These are phyloP conservation scores for Synergus japonicus DNA, from an alignment of 2,888 invertebrate genomes.

Conservation along the genomic window DNA sequence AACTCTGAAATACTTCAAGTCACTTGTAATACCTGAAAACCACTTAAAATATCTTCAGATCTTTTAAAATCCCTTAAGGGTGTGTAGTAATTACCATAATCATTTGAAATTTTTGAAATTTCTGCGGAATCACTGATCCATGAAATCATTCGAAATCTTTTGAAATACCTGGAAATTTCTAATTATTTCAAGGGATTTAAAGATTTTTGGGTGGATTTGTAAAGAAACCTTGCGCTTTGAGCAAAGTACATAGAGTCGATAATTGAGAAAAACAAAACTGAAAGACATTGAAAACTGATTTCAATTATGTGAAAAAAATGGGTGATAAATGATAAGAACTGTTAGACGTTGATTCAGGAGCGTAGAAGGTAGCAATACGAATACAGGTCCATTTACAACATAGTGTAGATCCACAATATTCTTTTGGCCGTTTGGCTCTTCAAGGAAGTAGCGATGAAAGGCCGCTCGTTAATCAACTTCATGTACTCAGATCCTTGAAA, in stretches of 20 bases:
- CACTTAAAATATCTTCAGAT: too few species aligned
- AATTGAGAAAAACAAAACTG: not conserved
- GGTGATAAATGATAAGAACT: conserved; percentile 31
- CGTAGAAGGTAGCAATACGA: not conserved
- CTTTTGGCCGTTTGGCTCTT: conserved; percentile 31
- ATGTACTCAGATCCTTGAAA: conserved; percentile 16
- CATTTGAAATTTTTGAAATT: too few species aligned
- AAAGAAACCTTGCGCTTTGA: too few species aligned
- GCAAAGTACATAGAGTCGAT: not conserved
- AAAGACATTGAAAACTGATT: not conserved
- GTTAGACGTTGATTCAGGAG: not conserved
- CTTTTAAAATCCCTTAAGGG: too few species aligned
- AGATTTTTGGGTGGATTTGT: too few species aligned
- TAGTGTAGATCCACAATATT: conserved; percentile 12
- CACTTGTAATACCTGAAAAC: too few species aligned
- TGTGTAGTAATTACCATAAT: too few species aligned
- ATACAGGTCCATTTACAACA: conserved; percentile 18
- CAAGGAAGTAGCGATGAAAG: conserved; percentile 17
- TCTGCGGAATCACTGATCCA: too few species aligned
- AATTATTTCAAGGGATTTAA: too few species aligned
- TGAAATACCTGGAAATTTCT: not conserved
- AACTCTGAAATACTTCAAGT: too few species aligned
- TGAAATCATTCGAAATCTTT: not conserved
- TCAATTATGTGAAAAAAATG: not conserved
- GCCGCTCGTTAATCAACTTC: conserved; percentile 35